Evolutionary conservation across 2,888 invertebrate species (phyloP).

Genomic region (Melinaea menophilus): DNA sequence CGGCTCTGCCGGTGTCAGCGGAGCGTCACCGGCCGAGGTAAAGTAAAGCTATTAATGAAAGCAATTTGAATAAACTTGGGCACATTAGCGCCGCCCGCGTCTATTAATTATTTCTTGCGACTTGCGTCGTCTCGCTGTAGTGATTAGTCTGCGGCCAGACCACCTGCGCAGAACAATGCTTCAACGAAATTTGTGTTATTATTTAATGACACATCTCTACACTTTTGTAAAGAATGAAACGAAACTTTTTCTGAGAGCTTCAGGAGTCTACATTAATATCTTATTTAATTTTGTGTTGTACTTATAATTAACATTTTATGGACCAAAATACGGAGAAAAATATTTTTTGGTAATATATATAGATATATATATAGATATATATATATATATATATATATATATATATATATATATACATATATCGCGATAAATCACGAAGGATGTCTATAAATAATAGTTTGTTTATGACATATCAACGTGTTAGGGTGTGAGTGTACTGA

Average conservation of each 20-base stretch:
- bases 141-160: slow-evolving; percentile 17
- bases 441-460: neutral
- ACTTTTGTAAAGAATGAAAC: neutral
- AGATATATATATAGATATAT: too few species aligned
- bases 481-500: neutral
- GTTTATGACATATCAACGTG: slow-evolving; percentile 5
- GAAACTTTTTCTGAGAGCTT: neutral
- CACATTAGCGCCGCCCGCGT: slow-evolving; percentile 33
- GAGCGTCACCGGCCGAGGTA: slow-evolving; percentile 22
- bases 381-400: neutral
- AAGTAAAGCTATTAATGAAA: slow-evolving; percentile 45
- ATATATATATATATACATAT: neutral
- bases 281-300: too few species aligned
- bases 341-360: too few species aligned
- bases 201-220: slow-evolving; percentile 1
- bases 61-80: slow-evolving; percentile 52
- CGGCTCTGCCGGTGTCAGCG: slow-evolving; percentile 23
- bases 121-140: slow-evolving; percentile 20
- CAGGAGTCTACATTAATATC: too few species aligned
- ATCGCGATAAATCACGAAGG: neutral
- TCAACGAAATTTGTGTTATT: slow-evolving; percentile 5
- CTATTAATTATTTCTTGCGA: slow-evolving; percentile 24
- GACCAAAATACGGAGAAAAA: too few species aligned
- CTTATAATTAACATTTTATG: too few species aligned
- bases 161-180: slow-evolving; percentile 11